Evolutionary conservation across 2,888 invertebrate genomes (phyloP).

Genomic region (Oscheius myriophilus): DNA sequence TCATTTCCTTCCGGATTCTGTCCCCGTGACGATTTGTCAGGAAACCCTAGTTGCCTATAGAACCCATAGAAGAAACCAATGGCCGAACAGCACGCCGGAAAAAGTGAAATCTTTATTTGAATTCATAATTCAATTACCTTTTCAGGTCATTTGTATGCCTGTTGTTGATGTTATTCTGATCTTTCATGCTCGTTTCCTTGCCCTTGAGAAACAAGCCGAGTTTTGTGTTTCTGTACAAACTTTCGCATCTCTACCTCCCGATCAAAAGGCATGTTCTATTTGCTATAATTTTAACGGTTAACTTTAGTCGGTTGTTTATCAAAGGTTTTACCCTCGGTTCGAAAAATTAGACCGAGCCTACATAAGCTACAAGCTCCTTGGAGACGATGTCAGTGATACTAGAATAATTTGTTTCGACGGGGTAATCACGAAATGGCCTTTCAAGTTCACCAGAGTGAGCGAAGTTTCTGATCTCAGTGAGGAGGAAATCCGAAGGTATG

Average conservation of each 20-base stretch:
- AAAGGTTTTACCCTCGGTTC: constrained; percentile 49
- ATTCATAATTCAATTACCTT: background rate
- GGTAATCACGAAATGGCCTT: constrained; percentile 41
- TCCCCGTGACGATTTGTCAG: constrained; percentile 36
- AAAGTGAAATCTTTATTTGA: constrained; percentile 9
- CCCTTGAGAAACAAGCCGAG: constrained; percentile 45
- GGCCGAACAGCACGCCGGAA: constrained; percentile 34
- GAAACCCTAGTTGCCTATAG: constrained; percentile 46
- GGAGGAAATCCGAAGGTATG: constrained; percentile 20
- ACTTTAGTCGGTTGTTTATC: constrained; percentile 44
- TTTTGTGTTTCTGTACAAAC: constrained; percentile 48
- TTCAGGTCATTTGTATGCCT: constrained; percentile 21
- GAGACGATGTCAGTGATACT: constrained; percentile 40
- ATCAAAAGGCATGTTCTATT: constrained; percentile 35
- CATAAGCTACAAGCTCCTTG: constrained; percentile 43
- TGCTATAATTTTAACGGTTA: background rate
- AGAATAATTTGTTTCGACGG: constrained; percentile 43
- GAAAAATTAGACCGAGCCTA: constrained; percentile 47
- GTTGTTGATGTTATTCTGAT: constrained; percentile 44
- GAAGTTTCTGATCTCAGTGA: constrained; percentile 46
- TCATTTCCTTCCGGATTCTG: constrained; percentile 15
- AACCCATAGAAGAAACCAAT: constrained; percentile 40
- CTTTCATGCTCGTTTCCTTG: constrained; percentile 43
- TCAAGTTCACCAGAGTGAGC: constrained; percentile 40
- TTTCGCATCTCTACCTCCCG: constrained; percentile 44